Evolutionary conservation across 2,888 invertebrate species (phyloP).

Genomic region (Gryllus longicercus): DNA sequence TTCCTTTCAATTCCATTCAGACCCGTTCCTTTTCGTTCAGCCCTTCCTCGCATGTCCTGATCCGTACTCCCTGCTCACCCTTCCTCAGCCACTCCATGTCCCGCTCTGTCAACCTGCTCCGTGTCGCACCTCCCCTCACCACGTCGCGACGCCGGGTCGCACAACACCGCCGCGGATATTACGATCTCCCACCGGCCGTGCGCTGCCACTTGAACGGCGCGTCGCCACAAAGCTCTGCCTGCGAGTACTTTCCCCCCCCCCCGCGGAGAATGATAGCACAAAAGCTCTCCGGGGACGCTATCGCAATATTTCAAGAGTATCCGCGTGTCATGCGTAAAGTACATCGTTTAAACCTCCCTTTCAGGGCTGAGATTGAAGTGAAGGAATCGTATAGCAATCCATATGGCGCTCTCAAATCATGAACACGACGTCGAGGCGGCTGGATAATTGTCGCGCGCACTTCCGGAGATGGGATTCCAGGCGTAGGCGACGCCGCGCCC

Average conservation of each 20-base stretch:
- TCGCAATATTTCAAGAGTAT: conserved; percentile 17
- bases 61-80: background rate
- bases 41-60: too few species aligned
- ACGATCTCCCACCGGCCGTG: background rate
- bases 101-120: background rate
- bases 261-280: conserved; percentile 17
- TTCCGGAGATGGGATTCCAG: background rate
- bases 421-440: background rate
- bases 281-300: conserved; percentile 6
- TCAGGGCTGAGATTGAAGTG: conserved; percentile 6
- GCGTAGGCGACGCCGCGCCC: background rate
- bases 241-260: background rate
- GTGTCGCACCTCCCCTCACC: background rate
- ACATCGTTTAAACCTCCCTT: conserved; percentile 1
- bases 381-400: conserved; percentile 8
- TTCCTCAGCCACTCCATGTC: background rate
- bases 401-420: conserved; percentile 11
- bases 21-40: too few species aligned
- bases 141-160: background rate
- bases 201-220: background rate
- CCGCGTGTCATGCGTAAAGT: conserved; percentile 10
- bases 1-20: too few species aligned
- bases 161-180: background rate
- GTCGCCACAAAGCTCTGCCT: background rate
- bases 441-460: conserved; percentile 6